Base-by-base conservation (phyloP, 2,797 vertebrate species). In the Acanthiza pusilla region DNA sequence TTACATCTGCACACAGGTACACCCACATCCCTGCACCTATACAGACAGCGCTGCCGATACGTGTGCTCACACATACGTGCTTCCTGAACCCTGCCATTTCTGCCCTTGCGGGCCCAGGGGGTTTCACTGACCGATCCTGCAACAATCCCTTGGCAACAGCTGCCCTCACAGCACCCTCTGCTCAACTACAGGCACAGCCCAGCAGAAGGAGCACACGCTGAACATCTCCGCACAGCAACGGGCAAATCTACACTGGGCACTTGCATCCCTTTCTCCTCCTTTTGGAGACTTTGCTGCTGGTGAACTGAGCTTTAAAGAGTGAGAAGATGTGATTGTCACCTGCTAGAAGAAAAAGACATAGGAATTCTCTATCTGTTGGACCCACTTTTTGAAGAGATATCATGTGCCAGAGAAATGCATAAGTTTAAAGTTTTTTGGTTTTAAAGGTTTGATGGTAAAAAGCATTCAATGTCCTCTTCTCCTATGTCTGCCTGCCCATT, bases 41-140 rank as follows among this genome's bases (percentile, higher is more conserved):
- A 55, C 40, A 25, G 2, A 14, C 62, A 48, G 42, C 72, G 10
- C 50, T 7, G 25, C 3, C 2, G 6, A 5, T 0, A 16, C 12
- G 0, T 2, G 10, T n/a, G 27, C 23, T 47, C 38, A n/a, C 36
- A 40, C 16, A 8, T 1, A 7, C 21, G 3, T 0, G 8, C 4
- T 1, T 48, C 45, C 58, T 29, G 7, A 36, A 10, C 26, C 25
- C 42, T n/a, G 23, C 43, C 25, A 27, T 3, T 71, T 12, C 77
- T 72, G 54, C n/a, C 63, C 50, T 19, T 13, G 25, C 21, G 3
- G 0, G 4, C 15, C 54, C 62, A 7, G 2, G 0, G 0, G 1
- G 8, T 70, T 84, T 62, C 73, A 17, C 70, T 21, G 10, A 13
- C 70, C 16, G 7, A 29, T 16, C 19, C 14, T 17, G n/a, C 21